Conservation (phyloP, 1,140 invertebrate species). For the Notospermus geniculatus region DNA sequence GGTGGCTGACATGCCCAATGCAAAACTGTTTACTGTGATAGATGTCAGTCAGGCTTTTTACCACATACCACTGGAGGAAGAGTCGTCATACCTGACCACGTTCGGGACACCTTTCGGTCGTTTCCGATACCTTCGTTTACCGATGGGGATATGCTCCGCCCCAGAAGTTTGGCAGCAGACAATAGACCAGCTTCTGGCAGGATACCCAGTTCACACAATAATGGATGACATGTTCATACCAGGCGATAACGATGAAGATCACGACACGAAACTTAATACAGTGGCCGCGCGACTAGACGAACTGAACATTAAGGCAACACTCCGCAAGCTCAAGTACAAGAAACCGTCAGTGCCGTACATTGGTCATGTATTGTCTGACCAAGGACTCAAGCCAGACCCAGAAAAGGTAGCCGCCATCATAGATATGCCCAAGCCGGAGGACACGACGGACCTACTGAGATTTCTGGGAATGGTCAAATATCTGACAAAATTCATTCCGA, state of each 20-base stretch:
- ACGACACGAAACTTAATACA: conserved; percentile 1
- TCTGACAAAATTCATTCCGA: conserved; percentile 37
- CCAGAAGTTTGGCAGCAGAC: conserved; percentile 6
- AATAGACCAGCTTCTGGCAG: neutral
- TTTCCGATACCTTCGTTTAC: neutral
- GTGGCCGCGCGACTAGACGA: too few species aligned
- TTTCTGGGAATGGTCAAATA: conserved; percentile 43
- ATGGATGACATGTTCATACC: conserved; percentile 1
- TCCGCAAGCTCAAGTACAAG: too few species aligned
- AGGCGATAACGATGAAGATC: neutral
- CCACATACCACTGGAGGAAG: conserved; percentile 1
- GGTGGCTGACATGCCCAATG: neutral
- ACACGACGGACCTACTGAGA: neutral
- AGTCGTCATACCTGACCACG: conserved; percentile 1
- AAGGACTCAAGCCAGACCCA: neutral
- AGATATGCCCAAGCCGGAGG: neutral
- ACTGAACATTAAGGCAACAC: too few species aligned
- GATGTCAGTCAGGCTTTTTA: conserved; percentile 11
- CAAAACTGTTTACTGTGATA: conserved; percentile 11
- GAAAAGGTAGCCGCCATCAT: neutral
- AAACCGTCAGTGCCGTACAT: neutral
- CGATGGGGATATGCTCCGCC: neutral
- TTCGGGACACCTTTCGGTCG: conserved; percentile 7
- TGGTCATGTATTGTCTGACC: neutral
- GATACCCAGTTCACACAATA: neutral